These are phyloP conservation scores for Gymnorhina tibicen DNA, from an alignment of 2,113 vertebrate genomes.

Conservation along the genomic window DNA sequence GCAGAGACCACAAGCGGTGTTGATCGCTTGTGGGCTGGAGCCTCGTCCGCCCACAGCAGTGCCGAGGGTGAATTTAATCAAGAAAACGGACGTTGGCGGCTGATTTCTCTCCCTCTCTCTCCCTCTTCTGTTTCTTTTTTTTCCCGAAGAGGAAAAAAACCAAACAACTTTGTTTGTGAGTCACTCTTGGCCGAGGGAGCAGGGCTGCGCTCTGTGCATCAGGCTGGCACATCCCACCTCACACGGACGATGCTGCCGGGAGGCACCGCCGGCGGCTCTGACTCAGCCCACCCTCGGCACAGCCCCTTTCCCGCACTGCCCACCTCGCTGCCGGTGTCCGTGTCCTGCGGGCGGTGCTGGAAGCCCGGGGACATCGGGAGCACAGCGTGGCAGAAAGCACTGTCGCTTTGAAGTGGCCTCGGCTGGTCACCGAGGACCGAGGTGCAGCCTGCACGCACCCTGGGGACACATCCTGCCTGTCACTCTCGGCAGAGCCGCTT, in stretches of 20 bases:
- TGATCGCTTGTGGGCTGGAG: neutral
- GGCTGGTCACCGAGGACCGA: neutral
- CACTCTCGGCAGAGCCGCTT: fast-evolving
- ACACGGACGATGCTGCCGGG: neutral
- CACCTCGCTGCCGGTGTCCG: neutral
- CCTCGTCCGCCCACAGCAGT: neutral
- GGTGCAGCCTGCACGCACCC: neutral
- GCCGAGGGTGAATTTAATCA: neutral
- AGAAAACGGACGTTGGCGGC: neutral
- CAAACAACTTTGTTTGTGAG: slow-evolving; percentile 18
- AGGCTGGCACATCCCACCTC: neutral
- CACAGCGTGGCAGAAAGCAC: neutral
- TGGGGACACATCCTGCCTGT: neutral
- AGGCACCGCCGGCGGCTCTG: neutral
- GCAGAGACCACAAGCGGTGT: neutral
- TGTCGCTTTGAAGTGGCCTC: fast-evolving
- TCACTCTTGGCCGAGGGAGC: neutral
- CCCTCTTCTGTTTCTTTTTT: neutral
- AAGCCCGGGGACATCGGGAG: neutral
- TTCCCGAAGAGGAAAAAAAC: neutral
- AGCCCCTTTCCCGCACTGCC: neutral
- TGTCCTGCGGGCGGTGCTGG: fast-evolving
- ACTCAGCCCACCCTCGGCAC: neutral
- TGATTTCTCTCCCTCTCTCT: neutral
- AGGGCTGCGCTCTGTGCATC: neutral